These are phyloP conservation scores for Cephus pygmeus DNA, from an alignment of 2,888 invertebrate genomes.

Conservation along the genomic window DNA sequence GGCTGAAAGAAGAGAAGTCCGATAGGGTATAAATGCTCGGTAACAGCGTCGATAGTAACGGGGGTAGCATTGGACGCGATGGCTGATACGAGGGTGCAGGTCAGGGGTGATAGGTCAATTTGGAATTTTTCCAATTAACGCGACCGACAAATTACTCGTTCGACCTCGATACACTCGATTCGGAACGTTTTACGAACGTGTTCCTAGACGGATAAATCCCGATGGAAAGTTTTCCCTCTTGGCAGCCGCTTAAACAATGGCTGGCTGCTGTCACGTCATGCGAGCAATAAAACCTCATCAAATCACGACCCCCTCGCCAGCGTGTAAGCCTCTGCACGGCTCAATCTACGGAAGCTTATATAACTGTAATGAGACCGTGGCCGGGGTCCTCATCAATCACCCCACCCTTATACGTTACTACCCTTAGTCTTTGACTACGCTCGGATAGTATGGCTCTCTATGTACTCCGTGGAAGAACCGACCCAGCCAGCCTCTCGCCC, in stretches of 20 bases:
- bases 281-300: conserved; percentile 66
- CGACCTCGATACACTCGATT: not conserved
- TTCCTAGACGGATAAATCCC: not conserved
- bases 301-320: conserved; percentile 63
- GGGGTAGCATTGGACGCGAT: not conserved
- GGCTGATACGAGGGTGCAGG: not conserved
- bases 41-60: not conserved
- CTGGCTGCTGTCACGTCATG: conserved; percentile 44
- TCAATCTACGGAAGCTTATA: conserved; percentile 66
- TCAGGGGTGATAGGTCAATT: not conserved
- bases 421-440: not conserved
- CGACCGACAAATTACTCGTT: not conserved
- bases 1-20: not conserved
- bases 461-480: not conserved
- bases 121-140: not conserved
- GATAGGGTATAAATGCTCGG: not conserved
- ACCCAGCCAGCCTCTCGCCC: not conserved
- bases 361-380: conserved; percentile 66
- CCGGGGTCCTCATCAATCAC: conserved; percentile 65
- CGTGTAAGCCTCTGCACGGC: conserved; percentile 62
- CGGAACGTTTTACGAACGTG: not conserved
- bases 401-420: conserved; percentile 38
- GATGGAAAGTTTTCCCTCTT: not conserved
- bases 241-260: not conserved
- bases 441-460: not conserved